phyloP scores from a whole-genome alignment of 1,140 invertebrate species.

The Heliconius himera region DNA sequence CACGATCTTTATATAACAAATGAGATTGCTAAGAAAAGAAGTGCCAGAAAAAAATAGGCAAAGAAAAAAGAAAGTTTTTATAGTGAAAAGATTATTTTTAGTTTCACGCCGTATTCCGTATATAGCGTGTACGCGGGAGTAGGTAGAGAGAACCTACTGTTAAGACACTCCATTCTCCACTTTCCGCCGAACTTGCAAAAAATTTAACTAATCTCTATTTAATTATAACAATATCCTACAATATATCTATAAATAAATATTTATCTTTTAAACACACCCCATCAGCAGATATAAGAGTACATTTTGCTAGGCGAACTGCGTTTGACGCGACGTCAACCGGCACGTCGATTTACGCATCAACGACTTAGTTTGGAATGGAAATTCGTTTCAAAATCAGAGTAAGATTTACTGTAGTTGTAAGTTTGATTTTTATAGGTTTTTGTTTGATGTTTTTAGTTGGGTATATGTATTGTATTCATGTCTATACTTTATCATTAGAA shows the following conservation, averaged over 20 bases:
- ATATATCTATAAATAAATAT: not conserved
- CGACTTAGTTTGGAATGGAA: constrained; percentile 5
- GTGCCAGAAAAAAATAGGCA: too few relatives aligned
- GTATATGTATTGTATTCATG: not conserved
- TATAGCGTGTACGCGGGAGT: too few relatives aligned
- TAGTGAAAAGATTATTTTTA: too few relatives aligned
- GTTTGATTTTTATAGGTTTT: not conserved
- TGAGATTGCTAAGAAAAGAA: too few relatives aligned
- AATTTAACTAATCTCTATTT: not conserved
- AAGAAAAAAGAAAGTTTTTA: too few relatives aligned
- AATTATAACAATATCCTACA: not conserved
- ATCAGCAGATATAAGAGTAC: not conserved
- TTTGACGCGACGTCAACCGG: constrained; percentile 17
- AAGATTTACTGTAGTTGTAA: not conserved
- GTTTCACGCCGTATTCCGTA: too few relatives aligned
- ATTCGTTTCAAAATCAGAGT: constrained; percentile 6
- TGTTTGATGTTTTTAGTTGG: not conserved
- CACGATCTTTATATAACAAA: too few relatives aligned
- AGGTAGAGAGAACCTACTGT: too few relatives aligned
- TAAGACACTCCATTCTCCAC: too few relatives aligned
- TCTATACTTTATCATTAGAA: too few relatives aligned
- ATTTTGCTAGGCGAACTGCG: not conserved
- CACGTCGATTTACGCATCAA: constrained; percentile 17
- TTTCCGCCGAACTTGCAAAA: too few relatives aligned
- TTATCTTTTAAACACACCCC: not conserved